Percentiles rank a stretch among this genome's conserved stretches.
Evolutionary conservation across 2,797 vertebrate species (phyloP).

Genomic region (Darevskia nairensis): DNA sequence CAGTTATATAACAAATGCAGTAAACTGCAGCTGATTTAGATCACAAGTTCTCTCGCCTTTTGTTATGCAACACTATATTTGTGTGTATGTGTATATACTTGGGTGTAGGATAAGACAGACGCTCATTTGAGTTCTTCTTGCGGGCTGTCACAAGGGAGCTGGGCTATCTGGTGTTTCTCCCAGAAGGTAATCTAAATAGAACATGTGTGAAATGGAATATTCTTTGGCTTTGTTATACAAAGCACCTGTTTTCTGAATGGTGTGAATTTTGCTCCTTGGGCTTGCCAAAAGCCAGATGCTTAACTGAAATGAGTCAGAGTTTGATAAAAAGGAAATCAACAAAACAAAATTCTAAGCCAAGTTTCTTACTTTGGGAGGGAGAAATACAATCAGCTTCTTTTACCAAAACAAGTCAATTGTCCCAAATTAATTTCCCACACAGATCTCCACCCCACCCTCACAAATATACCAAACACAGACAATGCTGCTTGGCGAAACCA

Average conservation of each 20-base stretch:
- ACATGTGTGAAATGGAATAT: constrained; percentile 8
- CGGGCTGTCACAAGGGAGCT: constrained; percentile 1
- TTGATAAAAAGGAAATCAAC: constrained; percentile 34
- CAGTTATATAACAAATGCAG: constrained; percentile 76
- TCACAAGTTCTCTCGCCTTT: constrained; percentile 59
- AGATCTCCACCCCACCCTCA: too few species aligned
- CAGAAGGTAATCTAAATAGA: constrained; percentile 49
- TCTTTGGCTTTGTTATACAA: constrained; percentile 38
- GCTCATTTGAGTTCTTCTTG: constrained; percentile 35
- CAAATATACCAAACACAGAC: background rate
- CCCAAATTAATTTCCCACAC: background rate
- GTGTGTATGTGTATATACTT: background rate
- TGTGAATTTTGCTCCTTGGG: constrained; percentile 56
- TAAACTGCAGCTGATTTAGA: constrained; percentile 72
- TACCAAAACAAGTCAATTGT: background rate
- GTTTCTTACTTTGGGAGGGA: background rate
- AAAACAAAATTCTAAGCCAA: background rate
- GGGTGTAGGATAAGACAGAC: constrained; percentile 18
- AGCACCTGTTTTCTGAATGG: constrained; percentile 34
- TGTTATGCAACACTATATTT: constrained; percentile 32
- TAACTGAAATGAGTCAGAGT: constrained; percentile 53
- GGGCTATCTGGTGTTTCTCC: constrained; percentile 45
- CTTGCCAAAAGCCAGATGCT: constrained; percentile 60
- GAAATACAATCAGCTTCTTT: background rate
- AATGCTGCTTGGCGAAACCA: background rate